Evolutionary conservation across 92 coral and sea anemone genomes (phyloP).

Genomic region (Anthopleura xanthogrammica): DNA sequence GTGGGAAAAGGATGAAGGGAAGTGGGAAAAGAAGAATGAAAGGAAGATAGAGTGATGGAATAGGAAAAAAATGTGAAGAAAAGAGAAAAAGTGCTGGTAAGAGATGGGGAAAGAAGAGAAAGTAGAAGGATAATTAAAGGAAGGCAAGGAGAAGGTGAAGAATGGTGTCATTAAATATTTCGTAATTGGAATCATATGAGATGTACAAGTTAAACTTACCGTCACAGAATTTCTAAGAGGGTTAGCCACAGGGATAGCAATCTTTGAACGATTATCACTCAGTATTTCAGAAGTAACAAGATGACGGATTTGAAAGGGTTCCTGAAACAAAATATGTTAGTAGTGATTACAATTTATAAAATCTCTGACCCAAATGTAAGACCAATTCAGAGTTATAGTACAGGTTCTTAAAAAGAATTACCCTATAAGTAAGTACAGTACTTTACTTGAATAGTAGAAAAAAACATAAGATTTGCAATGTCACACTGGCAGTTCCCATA

Average conservation of each 20-base stretch:
- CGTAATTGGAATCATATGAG: not conserved
- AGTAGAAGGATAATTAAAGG: no score
- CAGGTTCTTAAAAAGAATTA: no score
- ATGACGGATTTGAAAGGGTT: constrained; percentile 34
- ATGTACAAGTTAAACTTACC: constrained; percentile 12
- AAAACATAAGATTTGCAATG: no score
- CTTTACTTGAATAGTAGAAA: no score
- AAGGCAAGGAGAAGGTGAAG: not conserved
- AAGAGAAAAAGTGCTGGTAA: not conserved
- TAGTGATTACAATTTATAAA: no score
- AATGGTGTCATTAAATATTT: not conserved
- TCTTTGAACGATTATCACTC: constrained; percentile 37
- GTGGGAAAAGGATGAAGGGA: not conserved
- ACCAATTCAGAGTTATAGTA: no score
- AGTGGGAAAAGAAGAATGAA: not conserved
- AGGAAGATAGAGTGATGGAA: not conserved
- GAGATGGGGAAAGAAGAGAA: not conserved
- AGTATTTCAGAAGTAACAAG: not conserved
- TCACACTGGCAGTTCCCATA: no score
- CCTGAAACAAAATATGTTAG: constrained; percentile 6
- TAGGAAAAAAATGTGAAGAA: not conserved
- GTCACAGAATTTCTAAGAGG: constrained; percentile 39
- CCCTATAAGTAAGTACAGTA: no score
- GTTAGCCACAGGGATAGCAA: constrained; percentile 38
- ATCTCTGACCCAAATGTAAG: no score